Base-by-base conservation (phyloP, 2,888 invertebrate genomes). In the Amphipyra tragopoginis region DNA sequence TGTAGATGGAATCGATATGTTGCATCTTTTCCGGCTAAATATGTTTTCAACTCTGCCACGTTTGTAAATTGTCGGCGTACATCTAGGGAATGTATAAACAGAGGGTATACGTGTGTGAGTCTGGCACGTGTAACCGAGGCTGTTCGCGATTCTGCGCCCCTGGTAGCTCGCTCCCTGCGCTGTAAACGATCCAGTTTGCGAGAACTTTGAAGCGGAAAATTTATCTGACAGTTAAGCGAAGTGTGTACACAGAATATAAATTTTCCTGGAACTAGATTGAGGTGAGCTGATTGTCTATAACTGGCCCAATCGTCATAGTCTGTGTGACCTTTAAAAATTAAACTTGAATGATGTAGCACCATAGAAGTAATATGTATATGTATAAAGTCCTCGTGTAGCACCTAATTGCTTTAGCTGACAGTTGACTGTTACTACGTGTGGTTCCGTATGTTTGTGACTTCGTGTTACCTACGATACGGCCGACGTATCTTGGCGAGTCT, bases 161-260 rank as follows among this genome's bases (percentile, higher is more conserved):
- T 88, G 76, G 90, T 90, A 87, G 77, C 77, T 65, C 74, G 81
- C 83, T 80, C 87, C 84, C 82, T 76, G 65, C 85, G 90, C 86
- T 90, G 90, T 90, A 90, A 90, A 86, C 87, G 89, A 90, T 89
- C 88, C 87, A 89, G 89, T 89, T 89, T 86, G 84, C 82, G 83
- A 79, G 85, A 85, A 90, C 89, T 90, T 90, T 87, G 83, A 85
- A 84, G 88, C 84, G 87, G 90, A 90, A 90, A 89, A 88, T 88
- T 84, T 86, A 87, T 88, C 84, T 86, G 87, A 88, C 86, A 86
- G 85, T 80, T 82, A 82, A 84, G 82, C 77, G 85, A 83, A 86
- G 82, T 79, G 81, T 77, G 72, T 81, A 82, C 72, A 66, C 80
- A 79, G 74, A 73, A 65, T 52, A 64, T 67, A 55, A 21, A 65